Evolutionary conservation across 1,140 invertebrate species (phyloP).

Genomic region (Musca domestica): DNA sequence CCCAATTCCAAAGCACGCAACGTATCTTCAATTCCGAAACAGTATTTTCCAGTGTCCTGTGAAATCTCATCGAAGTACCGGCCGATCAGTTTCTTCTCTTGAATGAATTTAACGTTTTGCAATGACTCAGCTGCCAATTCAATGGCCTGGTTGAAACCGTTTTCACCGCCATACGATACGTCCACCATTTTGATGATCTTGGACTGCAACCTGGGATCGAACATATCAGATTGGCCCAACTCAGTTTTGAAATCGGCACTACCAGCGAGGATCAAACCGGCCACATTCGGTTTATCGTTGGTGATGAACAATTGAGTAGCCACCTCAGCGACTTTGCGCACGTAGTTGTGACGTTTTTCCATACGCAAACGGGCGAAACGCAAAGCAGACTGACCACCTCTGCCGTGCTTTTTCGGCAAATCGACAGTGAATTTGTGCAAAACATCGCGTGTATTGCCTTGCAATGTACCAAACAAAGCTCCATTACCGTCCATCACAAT

Average conservation of each 20-base stretch:
- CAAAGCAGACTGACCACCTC: conserved; percentile 98
- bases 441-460: conserved; percentile 71
- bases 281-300: conserved; percentile 96
- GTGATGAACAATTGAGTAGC: conserved; percentile 96
- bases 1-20: conserved; percentile 95
- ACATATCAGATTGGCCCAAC: conserved; percentile 99
- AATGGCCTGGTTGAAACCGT: conserved; percentile 99
- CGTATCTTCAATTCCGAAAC: conserved; percentile 99
- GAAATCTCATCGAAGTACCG: conserved; percentile 99
- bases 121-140: conserved; percentile 97
- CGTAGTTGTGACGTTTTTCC: conserved; percentile 99
- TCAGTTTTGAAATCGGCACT: conserved; percentile 99
- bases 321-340: conserved; percentile 98
- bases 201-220: conserved; percentile 96
- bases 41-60: conserved; percentile 98
- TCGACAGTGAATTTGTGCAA: conserved; percentile 99
- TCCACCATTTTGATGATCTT: conserved; percentile 99
- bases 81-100: conserved; percentile 99
- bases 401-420: conserved; percentile 98
- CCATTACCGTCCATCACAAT: conserved; percentile 99
- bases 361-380: conserved; percentile 99
- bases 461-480: conserved; percentile 96
- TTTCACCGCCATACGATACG: conserved; percentile 99
- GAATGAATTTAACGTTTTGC: conserved; percentile 99
- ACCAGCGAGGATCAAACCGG: conserved; percentile 96